Evolutionary conservation across 2,888 invertebrate genomes (phyloP), one percentile per base, ranked within the genome.

Genomic region (Abrostola tripartita): DNA sequence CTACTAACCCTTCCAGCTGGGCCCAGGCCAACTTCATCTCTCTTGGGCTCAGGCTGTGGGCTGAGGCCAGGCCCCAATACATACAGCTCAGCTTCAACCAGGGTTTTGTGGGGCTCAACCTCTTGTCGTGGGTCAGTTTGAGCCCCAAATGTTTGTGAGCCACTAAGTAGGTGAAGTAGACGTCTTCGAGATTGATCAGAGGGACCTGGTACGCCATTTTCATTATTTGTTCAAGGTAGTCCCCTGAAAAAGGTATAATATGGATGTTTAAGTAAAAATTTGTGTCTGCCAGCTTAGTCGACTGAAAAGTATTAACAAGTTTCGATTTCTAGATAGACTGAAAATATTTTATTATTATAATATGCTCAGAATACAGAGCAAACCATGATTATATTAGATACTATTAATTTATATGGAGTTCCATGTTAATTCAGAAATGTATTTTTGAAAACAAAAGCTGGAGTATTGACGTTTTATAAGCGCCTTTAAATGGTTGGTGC

Each of bases 111-210:
- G 90, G 90, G 37, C 88, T 90, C 68, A 97, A 95, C 71, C 96
- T 94, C 5, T 89, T 89, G 24, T 95, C 96, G 76, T 96, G 96
- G 5, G 93, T 90, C 50, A 96, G 84, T 6, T 87, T 90, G 9
- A 96, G 89, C 0, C 95, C 92, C 2, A 96, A 82, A 1, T 69
- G 67, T 53, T 92, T 91, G 68, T 95, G 93, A 0, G 96, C 96
- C 1, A 97, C 96, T 7, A 97, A 89, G 12, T 97, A 96, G 0
- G 97, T 97, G n/a, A 96, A 93, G 83, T 95, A 97, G 0, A 97
- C 96, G 81, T 97, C 97, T 87, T 97, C 97, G 57, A 97, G 87
- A 67, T 96, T 96, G 5, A 97, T 91, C 66, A 96, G 92, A 0
- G 96, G 96, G 37, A 95, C 95, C 38, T 91, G 85, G 59, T 95